Percentiles rank a stretch among this genome's conserved stretches.
phyloP scores from a whole-genome alignment of 2,113 vertebrate species.

The Donacobius atricapilla region DNA sequence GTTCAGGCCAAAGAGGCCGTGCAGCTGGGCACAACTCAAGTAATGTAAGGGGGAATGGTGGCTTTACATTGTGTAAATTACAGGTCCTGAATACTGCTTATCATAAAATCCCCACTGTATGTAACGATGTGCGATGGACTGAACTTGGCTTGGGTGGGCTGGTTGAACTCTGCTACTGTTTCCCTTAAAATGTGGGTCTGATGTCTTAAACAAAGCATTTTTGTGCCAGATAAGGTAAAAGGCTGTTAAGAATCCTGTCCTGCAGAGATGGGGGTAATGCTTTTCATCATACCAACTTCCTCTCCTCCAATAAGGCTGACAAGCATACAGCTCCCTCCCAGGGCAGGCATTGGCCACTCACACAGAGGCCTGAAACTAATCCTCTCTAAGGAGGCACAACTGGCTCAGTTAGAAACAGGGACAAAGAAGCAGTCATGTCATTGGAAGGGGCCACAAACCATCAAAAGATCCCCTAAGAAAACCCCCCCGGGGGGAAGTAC shows the following conservation, averaged over 20 bases:
- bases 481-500: too few species aligned
- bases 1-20: neutral
- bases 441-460: neutral
- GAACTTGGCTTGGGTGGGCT: neutral
- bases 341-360: rapidly evolving
- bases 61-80: neutral
- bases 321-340: neutral
- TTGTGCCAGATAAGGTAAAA: neutral
- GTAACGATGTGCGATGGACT: neutral
- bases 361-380: neutral
- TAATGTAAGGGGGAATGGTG: neutral
- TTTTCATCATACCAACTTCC: neutral
- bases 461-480: neutral
- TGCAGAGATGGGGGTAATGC: neutral
- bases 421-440: neutral
- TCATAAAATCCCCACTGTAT: neutral
- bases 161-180: neutral
- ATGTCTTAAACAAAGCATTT: neutral
- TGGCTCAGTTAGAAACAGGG: neutral
- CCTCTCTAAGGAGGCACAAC: neutral
- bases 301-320: neutral
- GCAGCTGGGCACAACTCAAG: neutral
- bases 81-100: rapidly evolving
- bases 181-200: neutral
- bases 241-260: neutral